Evolutionary conservation across 1,140 invertebrate genomes (phyloP).

Genomic region (Drosophila pallidifrons): DNA sequence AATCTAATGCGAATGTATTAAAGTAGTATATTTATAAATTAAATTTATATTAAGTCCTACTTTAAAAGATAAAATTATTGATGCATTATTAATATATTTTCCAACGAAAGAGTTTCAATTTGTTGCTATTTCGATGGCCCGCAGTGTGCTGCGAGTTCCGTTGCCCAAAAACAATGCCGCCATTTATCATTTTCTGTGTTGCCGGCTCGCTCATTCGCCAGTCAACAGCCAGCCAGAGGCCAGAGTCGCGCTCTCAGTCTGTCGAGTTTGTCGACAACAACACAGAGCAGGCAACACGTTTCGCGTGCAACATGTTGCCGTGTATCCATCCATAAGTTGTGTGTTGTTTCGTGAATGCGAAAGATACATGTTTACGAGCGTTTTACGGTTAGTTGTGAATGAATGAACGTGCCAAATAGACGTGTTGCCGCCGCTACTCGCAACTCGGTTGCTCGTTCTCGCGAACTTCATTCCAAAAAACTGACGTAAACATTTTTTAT

Average conservation of each 20-base stretch:
- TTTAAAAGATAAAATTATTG: no score
- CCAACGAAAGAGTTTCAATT: not conserved
- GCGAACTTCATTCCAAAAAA: conserved; percentile 70
- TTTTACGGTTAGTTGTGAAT: conserved; percentile 78
- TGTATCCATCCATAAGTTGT: conserved; percentile 26
- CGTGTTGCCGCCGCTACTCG: conserved; percentile 71
- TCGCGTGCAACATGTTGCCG: conserved; percentile 61
- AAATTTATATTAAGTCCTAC: no score
- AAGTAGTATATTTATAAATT: no score
- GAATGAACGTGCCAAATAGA: conserved; percentile 84
- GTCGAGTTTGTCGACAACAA: conserved; percentile 2
- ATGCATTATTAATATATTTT: no score
- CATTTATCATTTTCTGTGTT: conserved; percentile 76
- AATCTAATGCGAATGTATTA: no score
- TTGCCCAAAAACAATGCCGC: conserved; percentile 74
- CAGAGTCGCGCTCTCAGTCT: conserved; percentile 8
- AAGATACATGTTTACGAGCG: conserved; percentile 73
- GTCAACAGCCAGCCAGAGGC: conserved; percentile 19
- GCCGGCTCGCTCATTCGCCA: conserved; percentile 51
- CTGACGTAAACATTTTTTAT: conserved; percentile 54
- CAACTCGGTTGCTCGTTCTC: conserved; percentile 64
- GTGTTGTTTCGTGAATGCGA: conserved; percentile 35
- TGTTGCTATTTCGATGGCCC: conserved; percentile 29
- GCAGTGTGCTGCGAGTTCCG: conserved; percentile 38
- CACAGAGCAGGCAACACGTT: conserved; percentile 31